A percentile compares a stretch with the other conserved stretches of the same genome.
Conservation (phyloP, 2,888 invertebrate species). For the Scelioninae gen. 1 region DNA sequence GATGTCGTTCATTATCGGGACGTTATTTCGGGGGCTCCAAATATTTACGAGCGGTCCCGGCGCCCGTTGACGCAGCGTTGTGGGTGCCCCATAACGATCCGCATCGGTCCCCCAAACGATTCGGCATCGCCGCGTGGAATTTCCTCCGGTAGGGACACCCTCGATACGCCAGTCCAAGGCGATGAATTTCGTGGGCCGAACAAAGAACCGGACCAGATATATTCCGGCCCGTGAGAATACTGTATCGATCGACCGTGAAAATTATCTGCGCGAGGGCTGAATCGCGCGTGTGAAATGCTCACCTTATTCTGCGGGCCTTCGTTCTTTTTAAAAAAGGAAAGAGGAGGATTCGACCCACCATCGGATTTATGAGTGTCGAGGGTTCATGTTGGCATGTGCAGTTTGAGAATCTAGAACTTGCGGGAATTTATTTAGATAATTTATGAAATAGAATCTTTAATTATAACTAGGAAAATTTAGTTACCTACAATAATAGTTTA, state of each 20-base stretch:
- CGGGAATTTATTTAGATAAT: too few species aligned
- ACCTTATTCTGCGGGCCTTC: constrained; percentile 46
- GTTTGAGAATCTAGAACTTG: too few species aligned
- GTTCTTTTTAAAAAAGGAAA: too few species aligned
- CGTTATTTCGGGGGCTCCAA: constrained; percentile 83
- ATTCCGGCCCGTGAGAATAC: constrained; percentile 61
- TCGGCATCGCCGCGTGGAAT: constrained; percentile 72
- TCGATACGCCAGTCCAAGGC: constrained; percentile 49
- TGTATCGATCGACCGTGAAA: constrained; percentile 62
- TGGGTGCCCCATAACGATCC: constrained; percentile 80
- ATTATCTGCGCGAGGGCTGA: constrained; percentile 56
- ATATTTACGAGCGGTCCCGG: constrained; percentile 82
- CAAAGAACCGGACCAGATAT: constrained; percentile 67
- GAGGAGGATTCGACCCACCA: too few species aligned
- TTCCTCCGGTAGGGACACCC: constrained; percentile 74
- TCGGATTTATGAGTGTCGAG: too few species aligned
- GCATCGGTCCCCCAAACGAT: constrained; percentile 81
- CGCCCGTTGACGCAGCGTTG: constrained; percentile 65
- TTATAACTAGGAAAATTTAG: too few species aligned
- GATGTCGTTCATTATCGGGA: constrained; percentile 84
- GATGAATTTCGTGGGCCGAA: constrained; percentile 64
- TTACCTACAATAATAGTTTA: too few species aligned
- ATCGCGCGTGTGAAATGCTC: constrained; percentile 66
- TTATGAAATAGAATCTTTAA: too few species aligned
- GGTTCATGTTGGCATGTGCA: too few species aligned